A percentile compares a stretch with the other conserved stretches of the same genome.
These are phyloP conservation scores for Chloebia gouldiae DNA, from an alignment of 2,113 vertebrate species.

Conservation along the genomic window DNA sequence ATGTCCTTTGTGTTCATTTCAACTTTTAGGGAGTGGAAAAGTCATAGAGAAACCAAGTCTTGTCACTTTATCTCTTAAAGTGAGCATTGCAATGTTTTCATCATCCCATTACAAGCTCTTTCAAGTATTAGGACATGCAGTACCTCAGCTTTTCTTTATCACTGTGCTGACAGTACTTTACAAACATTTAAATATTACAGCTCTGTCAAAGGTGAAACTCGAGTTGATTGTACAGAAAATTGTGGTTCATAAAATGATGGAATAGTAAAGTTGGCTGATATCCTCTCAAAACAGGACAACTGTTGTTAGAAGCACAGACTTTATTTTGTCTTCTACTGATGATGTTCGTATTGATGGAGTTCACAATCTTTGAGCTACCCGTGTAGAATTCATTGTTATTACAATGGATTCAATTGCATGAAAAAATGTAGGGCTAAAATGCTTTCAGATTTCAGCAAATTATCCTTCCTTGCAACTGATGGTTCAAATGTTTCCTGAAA, in stretches of 20 bases:
- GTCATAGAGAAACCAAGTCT: neutral
- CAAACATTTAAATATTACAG: neutral
- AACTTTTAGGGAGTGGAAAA: neutral
- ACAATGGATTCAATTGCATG: neutral
- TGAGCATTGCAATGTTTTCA: neutral
- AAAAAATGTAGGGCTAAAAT: neutral
- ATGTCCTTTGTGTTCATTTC: neutral
- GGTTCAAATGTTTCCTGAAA: neutral
- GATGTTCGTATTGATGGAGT: neutral
- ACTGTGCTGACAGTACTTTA: neutral
- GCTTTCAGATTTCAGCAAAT: neutral
- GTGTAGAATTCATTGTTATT: neutral
- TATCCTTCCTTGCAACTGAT: neutral
- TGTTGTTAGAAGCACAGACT: neutral
- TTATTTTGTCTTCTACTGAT: neutral
- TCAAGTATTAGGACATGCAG: neutral
- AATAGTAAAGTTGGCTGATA: neutral
- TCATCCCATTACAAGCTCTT: neutral
- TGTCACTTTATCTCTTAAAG: neutral
- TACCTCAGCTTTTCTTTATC: neutral
- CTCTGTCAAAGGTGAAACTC: neutral
- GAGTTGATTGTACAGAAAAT: neutral
- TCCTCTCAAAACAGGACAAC: neutral
- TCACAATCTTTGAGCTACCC: neutral
- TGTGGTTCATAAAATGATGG: neutral